Percentiles rank a stretch among this genome's conserved stretches.
Conservation (phyloP, 2,113 vertebrate species). For the Sinocyclocheilus anophthalmus region DNA sequence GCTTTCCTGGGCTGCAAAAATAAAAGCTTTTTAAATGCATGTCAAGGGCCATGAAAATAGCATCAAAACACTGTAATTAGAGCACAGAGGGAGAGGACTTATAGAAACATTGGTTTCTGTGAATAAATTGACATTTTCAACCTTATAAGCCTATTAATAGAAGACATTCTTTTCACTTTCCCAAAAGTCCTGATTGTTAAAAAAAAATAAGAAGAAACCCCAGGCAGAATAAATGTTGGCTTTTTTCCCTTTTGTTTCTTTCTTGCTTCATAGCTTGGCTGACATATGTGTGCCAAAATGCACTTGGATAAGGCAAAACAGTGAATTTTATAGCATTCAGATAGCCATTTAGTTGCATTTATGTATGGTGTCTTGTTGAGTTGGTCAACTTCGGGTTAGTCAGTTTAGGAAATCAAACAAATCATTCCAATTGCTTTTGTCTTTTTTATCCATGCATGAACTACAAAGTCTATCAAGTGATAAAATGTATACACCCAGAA, state of each 20-base stretch:
- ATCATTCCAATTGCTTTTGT: neutral
- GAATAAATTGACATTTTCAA: slow-evolving; percentile 29
- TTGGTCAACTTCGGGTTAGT: neutral
- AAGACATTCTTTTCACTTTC: slow-evolving; percentile 1
- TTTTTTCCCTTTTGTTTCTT: neutral
- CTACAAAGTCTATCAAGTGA: slow-evolving; percentile 23
- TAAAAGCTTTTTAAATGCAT: slow-evolving; percentile 35
- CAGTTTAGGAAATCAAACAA: neutral
- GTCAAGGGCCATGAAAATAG: slow-evolving; percentile 13
- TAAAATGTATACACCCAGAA: slow-evolving; percentile 51
- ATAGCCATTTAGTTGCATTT: neutral
- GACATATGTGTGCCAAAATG: neutral
- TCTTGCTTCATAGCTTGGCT: neutral
- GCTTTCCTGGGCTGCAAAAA: neutral
- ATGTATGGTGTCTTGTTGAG: neutral
- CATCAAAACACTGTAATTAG: slow-evolving; percentile 23
- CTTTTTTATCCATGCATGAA: slow-evolving; percentile 11
- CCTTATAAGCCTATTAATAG: slow-evolving; percentile 1
- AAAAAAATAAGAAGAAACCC: neutral
- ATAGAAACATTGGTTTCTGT: slow-evolving; percentile 10
- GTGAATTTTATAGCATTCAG: neutral
- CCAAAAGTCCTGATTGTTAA: slow-evolving; percentile 7
- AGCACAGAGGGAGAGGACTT: slow-evolving; percentile 4
- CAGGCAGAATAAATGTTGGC: neutral
- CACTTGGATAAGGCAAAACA: no score